Evolutionary conservation across 2,797 vertebrate species (phyloP).

Genomic region (Coregonus sp.): DNA sequence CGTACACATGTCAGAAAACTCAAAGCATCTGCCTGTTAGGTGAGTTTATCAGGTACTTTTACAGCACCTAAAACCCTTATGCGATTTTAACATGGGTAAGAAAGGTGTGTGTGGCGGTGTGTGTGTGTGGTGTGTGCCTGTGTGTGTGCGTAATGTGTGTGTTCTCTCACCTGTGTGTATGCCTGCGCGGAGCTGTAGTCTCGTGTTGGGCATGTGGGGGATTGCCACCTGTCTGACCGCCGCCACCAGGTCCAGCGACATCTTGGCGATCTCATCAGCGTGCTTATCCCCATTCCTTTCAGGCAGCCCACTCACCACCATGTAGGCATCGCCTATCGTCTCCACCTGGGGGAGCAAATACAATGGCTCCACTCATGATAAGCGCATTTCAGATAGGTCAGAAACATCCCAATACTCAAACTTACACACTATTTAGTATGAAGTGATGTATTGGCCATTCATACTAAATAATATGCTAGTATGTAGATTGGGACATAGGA

Average conservation of each 20-base stretch:
- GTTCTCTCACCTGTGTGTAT: conserved; percentile 81
- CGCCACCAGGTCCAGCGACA: conserved; percentile 88
- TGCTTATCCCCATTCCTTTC: conserved; percentile 86
- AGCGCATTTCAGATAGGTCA: neutral
- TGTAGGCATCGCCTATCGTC: conserved; percentile 88
- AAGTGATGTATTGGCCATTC: neutral
- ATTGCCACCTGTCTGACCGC: conserved; percentile 85
- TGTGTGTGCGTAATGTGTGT: neutral
- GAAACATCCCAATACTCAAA: neutral
- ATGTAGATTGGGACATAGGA: no score
- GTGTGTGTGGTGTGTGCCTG: no score
- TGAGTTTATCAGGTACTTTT: no score
- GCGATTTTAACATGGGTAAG: no score
- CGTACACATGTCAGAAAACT: no score
- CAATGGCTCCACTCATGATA: neutral
- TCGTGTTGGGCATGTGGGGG: conserved; percentile 65
- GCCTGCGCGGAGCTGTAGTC: conserved; percentile 79
- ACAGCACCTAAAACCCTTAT: no score
- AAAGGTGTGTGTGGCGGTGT: no score
- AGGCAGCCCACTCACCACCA: conserved; percentile 88
- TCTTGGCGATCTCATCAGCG: conserved; percentile 86
- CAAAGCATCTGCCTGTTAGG: no score
- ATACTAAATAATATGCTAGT: neutral
- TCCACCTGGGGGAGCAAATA: conserved; percentile 74
- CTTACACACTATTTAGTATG: neutral